These are phyloP conservation scores for Ammodytes marinus DNA, from an alignment of 2,113 vertebrate genomes.

Conservation along the genomic window DNA sequence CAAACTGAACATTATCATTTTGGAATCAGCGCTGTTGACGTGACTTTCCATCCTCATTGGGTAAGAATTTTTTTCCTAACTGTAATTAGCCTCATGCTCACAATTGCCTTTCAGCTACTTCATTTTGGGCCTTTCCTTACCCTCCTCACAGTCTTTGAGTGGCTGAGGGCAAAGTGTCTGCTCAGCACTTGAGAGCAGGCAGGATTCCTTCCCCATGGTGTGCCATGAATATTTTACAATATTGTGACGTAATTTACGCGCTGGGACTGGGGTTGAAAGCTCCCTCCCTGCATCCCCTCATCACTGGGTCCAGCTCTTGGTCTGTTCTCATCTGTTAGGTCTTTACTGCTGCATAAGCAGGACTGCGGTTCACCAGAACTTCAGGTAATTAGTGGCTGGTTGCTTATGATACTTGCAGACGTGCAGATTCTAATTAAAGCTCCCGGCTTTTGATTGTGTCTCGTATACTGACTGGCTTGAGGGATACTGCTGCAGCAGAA, in stretches of 20 bases:
- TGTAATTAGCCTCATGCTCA: slow-evolving; percentile 15
- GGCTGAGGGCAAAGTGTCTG: slow-evolving; percentile 72
- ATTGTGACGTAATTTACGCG: slow-evolving; percentile 72
- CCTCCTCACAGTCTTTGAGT: slow-evolving; percentile 52
- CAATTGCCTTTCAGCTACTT: slow-evolving; percentile 54
- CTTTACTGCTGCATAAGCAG: slow-evolving; percentile 63
- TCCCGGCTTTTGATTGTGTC: slow-evolving; percentile 56
- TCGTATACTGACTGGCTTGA: slow-evolving; percentile 42
- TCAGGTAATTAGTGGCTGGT: slow-evolving; percentile 69
- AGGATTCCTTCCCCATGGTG: slow-evolving; percentile 71
- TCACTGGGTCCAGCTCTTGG: slow-evolving; percentile 52
- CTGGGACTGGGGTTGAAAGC: slow-evolving; percentile 70
- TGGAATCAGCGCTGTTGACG: neutral
- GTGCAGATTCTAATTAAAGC: slow-evolving; percentile 70
- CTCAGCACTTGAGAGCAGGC: slow-evolving; percentile 77
- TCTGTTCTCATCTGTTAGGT: slow-evolving; percentile 58
- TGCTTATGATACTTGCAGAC: slow-evolving; percentile 67
- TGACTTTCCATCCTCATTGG: slow-evolving; percentile 16
- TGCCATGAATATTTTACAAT: slow-evolving; percentile 81
- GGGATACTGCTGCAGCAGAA: slow-evolving; percentile 50
- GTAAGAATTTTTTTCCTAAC: slow-evolving; percentile 18
- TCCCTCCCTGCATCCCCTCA: slow-evolving; percentile 51
- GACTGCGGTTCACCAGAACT: slow-evolving; percentile 59
- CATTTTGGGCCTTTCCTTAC: slow-evolving; percentile 46
- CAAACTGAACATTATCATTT: slow-evolving; percentile 15